These are phyloP conservation scores for Nerophis lumbriciformis DNA, from an alignment of 2,113 vertebrate species.

Conservation along the genomic window DNA sequence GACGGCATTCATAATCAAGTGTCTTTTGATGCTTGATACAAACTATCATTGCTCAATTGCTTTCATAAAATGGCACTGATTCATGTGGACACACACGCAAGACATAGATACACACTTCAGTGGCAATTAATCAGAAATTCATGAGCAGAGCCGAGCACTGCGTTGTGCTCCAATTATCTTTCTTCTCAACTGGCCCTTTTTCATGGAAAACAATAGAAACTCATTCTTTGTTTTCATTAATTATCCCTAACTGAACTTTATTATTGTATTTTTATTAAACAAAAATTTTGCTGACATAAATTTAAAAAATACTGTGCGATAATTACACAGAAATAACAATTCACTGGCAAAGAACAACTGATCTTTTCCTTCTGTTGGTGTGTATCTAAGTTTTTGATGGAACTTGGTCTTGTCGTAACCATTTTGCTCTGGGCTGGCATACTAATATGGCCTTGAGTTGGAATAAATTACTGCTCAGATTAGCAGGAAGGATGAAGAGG, in stretches of 20 bases:
- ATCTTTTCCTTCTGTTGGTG: constrained; percentile 50
- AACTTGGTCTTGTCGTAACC: constrained; percentile 70
- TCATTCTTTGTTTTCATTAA: neutral
- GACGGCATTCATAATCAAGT: constrained; percentile 66
- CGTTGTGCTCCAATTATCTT: constrained; percentile 35
- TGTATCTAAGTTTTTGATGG: constrained; percentile 57
- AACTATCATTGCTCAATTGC: constrained; percentile 67
- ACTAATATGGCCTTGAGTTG: constrained; percentile 74
- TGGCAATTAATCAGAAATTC: constrained; percentile 54
- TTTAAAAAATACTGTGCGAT: neutral
- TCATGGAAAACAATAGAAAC: constrained; percentile 7
- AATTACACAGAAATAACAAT: neutral
- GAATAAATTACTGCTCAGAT: constrained; percentile 74
- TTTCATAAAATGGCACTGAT: constrained; percentile 65
- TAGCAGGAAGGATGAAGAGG: constrained; percentile 75
- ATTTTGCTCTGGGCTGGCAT: constrained; percentile 69
- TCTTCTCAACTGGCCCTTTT: constrained; percentile 20
- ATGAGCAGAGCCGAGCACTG: constrained; percentile 21
- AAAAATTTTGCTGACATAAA: neutral
- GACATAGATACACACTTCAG: constrained; percentile 23
- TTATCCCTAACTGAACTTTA: neutral
- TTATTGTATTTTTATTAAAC: constrained; percentile 19
- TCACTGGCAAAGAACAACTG: constrained; percentile 14
- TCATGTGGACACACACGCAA: constrained; percentile 36
- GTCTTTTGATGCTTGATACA: constrained; percentile 66